Percentiles rank a stretch among this genome's conserved stretches.
phyloP scores from a whole-genome alignment of 2,797 vertebrate genomes.

The Poeciliopsis gracilis region DNA sequence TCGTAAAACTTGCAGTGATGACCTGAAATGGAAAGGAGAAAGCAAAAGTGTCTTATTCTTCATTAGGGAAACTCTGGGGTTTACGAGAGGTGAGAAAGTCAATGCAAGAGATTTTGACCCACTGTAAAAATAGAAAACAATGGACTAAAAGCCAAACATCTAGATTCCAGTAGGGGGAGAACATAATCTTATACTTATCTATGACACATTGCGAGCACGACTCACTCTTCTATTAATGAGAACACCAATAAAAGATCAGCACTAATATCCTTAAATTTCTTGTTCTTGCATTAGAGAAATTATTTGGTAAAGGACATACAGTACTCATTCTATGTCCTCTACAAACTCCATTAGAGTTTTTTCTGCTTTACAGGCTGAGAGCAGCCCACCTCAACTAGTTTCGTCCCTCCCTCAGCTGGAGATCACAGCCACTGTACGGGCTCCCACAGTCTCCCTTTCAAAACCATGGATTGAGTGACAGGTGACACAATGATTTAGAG shows the following conservation, averaged over 20 bases:
- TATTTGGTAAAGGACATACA: slow-evolving; percentile 67
- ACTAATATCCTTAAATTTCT: slow-evolving; percentile 46
- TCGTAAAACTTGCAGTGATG: not conserved
- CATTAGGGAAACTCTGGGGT: slow-evolving; percentile 15
- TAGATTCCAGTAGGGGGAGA: slow-evolving; percentile 22
- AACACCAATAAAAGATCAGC: slow-evolving; percentile 45
- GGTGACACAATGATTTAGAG: slow-evolving; percentile 85
- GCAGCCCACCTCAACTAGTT: slow-evolving; percentile 50
- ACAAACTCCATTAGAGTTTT: slow-evolving; percentile 67
- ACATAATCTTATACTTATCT: slow-evolving; percentile 13
- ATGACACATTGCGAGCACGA: slow-evolving; percentile 20
- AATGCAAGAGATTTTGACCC: slow-evolving; percentile 2
- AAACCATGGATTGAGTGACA: slow-evolving; percentile 72
- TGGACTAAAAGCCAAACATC: slow-evolving; percentile 20
- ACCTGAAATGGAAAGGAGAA: slow-evolving; percentile 3
- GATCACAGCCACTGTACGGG: slow-evolving; percentile 66
- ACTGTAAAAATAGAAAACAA: slow-evolving; percentile 14
- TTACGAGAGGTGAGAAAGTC: slow-evolving; percentile 2
- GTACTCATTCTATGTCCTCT: slow-evolving; percentile 56
- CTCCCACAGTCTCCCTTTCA: slow-evolving; percentile 52
- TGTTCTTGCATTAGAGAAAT: slow-evolving; percentile 49
- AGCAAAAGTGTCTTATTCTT: slow-evolving; percentile 7
- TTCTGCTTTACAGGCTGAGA: slow-evolving; percentile 71
- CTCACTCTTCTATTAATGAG: slow-evolving; percentile 63
- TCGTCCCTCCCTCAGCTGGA: slow-evolving; percentile 56